Evolutionary conservation across 2,113 vertebrate genomes (phyloP), one percentile per base, ranked within the genome.

Genomic region (Spilogale gracilis): DNA sequence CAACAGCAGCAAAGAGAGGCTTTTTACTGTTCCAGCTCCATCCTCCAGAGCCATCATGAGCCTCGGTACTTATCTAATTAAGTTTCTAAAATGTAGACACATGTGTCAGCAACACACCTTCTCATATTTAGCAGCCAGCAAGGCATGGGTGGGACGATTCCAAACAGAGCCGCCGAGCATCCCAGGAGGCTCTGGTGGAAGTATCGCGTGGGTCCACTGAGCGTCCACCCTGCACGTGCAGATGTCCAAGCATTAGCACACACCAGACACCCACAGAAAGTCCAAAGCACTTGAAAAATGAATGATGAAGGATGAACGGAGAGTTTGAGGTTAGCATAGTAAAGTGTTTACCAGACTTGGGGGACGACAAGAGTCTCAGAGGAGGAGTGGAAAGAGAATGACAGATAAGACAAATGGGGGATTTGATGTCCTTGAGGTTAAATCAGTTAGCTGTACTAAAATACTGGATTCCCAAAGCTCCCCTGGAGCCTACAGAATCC

Each of bases 211-310:
- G 17, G 25, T 61, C 58, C 5, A 5, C 52, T 20, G 50, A 86
- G 2, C 5, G 8, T 25, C 50, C 76, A 3, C 2, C 12, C 32
- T 38, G 45, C 2, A 0, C 0, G 10, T 9, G 60, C 27, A 38
- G 60, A 96, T 18, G 56, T 17, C 7, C 54, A 43, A n/a, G 65
- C n/a, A 1, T 76, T 20, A 25, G 45, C 4, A 32, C 0, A 5
- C 7, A 84, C 21, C 54, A 8, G 56, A 5, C 5, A 25, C 18
- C 63, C 9, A 0, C 0, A 81, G 96, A 74, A 2, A 60, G 25
- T 21, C 16, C 84, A 60, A 80, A 45, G 38, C 63, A 32, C 18
- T 10, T 52, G 27, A 65, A 78, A 78, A 76, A 67, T 5, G n/a
- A 32, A 45, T 1, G 21, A 45, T 18, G 6, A 32, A 61, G 63